Evolutionary conservation across 2,888 invertebrate species (phyloP), one percentile per base, ranked within the genome.

Genomic region (Didymodactylos carnosus): DNA sequence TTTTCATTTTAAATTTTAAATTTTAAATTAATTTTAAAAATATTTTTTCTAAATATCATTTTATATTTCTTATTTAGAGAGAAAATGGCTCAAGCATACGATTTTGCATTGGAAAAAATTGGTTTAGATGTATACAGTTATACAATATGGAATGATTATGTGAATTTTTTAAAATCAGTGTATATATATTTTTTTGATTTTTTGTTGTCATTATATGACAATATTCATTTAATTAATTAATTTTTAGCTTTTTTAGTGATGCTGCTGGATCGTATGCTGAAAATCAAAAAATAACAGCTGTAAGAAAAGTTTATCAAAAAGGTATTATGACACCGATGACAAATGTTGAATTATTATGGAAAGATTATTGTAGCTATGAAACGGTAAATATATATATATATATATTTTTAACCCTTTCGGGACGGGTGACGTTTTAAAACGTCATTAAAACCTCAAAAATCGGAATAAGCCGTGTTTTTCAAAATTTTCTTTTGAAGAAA

Each of bases 201-300:
- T 99, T 95, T 85, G 97, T 95, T 77, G 98, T 97, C 77, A 98
- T n/a, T n/a, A n/a, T n/a, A n/a, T n/a, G n/a, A n/a, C n/a, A n/a
- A n/a, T n/a, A n/a, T n/a, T n/a, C n/a, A n/a, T n/a, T n/a, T n/a
- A n/a, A n/a, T n/a, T n/a, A n/a, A 43, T 14, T 14, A 43, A 43
- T 43, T 14, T 75, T 49, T 23, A 23, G 40, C 16, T 41, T 39
- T 69, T 16, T 25, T 25, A 86, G 86, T 0, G 97, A 97, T 78
- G 98, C 97, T 0, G 90, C 94, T 0, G 98, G 98, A 0, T 94
- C 94, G 0, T 99, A 98, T 83, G 98, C 98, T 0, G 98, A 99
- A 84, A 98, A 98, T 84, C 98, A 99, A 85, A 92, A 94, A 83
- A 98, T 98, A 76, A 93, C 94, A 23, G 98, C 97, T 1, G 94